Evolutionary conservation across 64 coral and sea anemone species (phyloP).

Genomic region (Catalaphyllia jardinei): DNA sequence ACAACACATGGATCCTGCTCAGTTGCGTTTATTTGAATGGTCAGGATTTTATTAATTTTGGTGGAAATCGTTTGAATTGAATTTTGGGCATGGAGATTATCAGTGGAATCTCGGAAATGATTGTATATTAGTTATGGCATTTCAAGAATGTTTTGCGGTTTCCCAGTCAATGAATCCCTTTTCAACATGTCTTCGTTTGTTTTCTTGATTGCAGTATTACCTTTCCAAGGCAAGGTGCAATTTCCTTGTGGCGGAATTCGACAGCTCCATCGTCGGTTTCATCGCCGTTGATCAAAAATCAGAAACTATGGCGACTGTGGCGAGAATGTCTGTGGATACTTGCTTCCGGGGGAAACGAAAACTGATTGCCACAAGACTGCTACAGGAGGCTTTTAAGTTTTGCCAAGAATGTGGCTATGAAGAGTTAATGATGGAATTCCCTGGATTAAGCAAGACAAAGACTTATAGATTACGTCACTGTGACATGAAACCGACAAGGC

Average conservation of each 20-base stretch:
- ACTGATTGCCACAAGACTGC: conserved; percentile 9
- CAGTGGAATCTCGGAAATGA: neutral
- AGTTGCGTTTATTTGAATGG: no score
- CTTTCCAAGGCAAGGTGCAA: conserved; percentile 25
- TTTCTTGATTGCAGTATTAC: conserved; percentile 21
- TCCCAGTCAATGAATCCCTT: neutral
- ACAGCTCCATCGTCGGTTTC: conserved; percentile 55
- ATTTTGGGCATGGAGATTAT: no score
- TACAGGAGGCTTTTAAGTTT: conserved; percentile 48
- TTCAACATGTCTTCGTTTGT: neutral
- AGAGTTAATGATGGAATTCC: conserved; percentile 21
- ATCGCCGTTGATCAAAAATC: conserved; percentile 51
- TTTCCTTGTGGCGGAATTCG: conserved; percentile 52
- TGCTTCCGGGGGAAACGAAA: conserved; percentile 33
- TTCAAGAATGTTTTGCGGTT: conserved; percentile 20
- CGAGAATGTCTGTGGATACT: conserved; percentile 41
- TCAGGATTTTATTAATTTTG: no score
- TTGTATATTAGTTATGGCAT: neutral
- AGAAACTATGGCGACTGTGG: conserved; percentile 6
- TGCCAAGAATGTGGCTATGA: conserved; percentile 28
- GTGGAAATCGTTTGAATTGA: no score
- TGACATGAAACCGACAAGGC: conserved; percentile 2
- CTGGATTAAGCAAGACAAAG: conserved; percentile 18
- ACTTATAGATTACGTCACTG: neutral
- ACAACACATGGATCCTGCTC: no score